phyloP scores from a whole-genome alignment of 2,888 invertebrate genomes.

The Eupithecia pulchellata region DNA sequence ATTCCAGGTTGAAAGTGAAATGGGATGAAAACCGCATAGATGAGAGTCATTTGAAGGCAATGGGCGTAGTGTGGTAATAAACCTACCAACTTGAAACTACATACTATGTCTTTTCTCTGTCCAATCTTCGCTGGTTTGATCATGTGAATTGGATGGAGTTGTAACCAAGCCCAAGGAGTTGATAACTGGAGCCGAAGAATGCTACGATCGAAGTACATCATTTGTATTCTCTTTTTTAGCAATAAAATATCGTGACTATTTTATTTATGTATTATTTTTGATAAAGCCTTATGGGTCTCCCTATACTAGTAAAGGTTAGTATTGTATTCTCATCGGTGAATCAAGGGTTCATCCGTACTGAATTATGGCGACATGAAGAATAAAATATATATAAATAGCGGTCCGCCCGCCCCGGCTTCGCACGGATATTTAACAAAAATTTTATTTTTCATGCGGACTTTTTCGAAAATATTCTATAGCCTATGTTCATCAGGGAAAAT shows the following conservation, averaged over 20 bases:
- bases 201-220: not conserved
- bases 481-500: too few relatives aligned
- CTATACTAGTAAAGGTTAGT: too few relatives aligned
- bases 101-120: not conserved
- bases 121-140: not conserved
- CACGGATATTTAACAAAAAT: too few relatives aligned
- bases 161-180: not conserved
- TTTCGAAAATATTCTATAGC: too few relatives aligned
- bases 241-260: not conserved
- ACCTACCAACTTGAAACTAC: not conserved
- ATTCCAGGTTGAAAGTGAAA: slow-evolving; percentile 77
- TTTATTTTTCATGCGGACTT: too few relatives aligned
- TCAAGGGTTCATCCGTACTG: too few relatives aligned
- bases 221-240: not conserved
- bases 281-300: not conserved
- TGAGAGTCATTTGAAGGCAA: slow-evolving; percentile 62
- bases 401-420: too few relatives aligned
- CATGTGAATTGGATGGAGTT: not conserved
- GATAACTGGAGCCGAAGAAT: not conserved
- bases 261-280: too few relatives aligned
- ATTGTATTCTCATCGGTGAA: too few relatives aligned
- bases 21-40: slow-evolving; percentile 81
- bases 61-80: slow-evolving; percentile 51
- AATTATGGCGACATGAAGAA: too few relatives aligned
- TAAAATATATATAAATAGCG: too few relatives aligned